Evolutionary conservation across 2,888 invertebrate genomes (phyloP).

Genomic region (Synergus itoensis): DNA sequence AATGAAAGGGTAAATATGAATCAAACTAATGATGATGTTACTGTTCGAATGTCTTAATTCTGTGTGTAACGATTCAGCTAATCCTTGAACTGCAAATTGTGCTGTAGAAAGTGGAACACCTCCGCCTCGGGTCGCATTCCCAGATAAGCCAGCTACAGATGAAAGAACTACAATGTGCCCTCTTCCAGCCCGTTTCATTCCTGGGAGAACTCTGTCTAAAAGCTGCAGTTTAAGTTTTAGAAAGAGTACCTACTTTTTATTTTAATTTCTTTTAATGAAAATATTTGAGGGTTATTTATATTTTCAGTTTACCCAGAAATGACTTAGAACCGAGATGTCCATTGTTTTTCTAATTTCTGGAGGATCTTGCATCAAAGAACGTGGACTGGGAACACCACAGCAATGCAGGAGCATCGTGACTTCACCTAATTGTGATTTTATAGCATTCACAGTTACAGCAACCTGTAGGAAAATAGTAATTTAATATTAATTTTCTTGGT

Average conservation of each 20-base stretch:
- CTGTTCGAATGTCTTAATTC: conserved; percentile 81
- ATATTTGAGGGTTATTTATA: background rate
- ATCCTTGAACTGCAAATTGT: conserved; percentile 84
- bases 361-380: conserved; percentile 79
- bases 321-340: conserved; percentile 82
- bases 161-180: conserved; percentile 83
- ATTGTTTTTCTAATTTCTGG: conserved; percentile 80
- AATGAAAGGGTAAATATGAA: conserved; percentile 83
- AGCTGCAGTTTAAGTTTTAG: conserved; percentile 76
- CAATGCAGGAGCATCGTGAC: conserved; percentile 83
- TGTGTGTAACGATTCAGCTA: conserved; percentile 82
- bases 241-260: conserved; percentile 34
- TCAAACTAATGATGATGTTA: conserved; percentile 81
- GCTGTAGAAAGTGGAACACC: conserved; percentile 83
- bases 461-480: conserved; percentile 71
- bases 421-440: conserved; percentile 80
- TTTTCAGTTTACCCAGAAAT: conserved; percentile 81
- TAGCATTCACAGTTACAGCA: conserved; percentile 75
- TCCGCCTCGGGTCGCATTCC: conserved; percentile 78
- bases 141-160: conserved; percentile 83
- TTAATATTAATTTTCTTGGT: background rate
- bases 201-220: conserved; percentile 81
- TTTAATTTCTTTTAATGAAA: background rate
- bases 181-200: conserved; percentile 81
- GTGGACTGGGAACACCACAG: conserved; percentile 83